Percentiles rank a stretch among this genome's conserved stretches.
phyloP scores from a whole-genome alignment of 2,113 vertebrate genomes.

The Colistium nudipinnis region DNA sequence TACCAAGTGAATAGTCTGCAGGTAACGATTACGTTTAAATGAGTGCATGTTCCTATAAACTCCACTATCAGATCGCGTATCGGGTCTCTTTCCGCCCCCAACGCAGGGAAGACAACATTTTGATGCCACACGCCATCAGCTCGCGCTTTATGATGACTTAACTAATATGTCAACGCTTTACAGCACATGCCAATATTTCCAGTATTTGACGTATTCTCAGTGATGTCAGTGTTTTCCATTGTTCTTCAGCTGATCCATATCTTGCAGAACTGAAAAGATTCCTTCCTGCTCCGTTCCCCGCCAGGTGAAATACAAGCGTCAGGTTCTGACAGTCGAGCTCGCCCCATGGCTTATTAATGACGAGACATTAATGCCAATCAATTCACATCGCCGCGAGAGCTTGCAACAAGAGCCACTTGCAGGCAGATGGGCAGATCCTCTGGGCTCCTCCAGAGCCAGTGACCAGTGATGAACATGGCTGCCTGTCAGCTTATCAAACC shows the following conservation, averaged over 20 bases:
- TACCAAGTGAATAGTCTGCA: conserved; percentile 63
- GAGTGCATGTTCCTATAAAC: conserved; percentile 55
- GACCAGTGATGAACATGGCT: conserved; percentile 57
- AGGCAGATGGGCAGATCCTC: conserved; percentile 57
- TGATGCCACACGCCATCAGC: conserved; percentile 15
- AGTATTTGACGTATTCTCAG: conserved; percentile 20
- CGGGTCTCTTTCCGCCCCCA: conserved; percentile 48
- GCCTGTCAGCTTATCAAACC: conserved; percentile 45
- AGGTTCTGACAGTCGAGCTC: conserved; percentile 76
- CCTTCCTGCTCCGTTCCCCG: conserved; percentile 53
- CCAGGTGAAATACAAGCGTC: conserved; percentile 65
- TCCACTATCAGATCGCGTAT: conserved; percentile 58
- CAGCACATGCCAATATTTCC: conserved; percentile 28
- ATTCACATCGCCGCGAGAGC: conserved; percentile 63
- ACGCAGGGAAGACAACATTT: conserved; percentile 57
- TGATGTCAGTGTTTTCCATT: neutral
- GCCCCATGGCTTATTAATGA: conserved; percentile 80
- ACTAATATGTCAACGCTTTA: conserved; percentile 2
- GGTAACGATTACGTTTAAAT: conserved; percentile 71
- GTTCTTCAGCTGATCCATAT: neutral
- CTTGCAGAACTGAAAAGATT: conserved; percentile 13
- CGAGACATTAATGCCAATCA: conserved; percentile 74
- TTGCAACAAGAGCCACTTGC: conserved; percentile 71
- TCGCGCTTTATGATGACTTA: conserved; percentile 34
- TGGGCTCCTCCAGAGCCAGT: conserved; percentile 49